A percentile compares a stretch with the other conserved stretches of the same genome.
phyloP scores from a whole-genome alignment of 2,797 vertebrate genomes.

The Atherinosoma microstoma region DNA sequence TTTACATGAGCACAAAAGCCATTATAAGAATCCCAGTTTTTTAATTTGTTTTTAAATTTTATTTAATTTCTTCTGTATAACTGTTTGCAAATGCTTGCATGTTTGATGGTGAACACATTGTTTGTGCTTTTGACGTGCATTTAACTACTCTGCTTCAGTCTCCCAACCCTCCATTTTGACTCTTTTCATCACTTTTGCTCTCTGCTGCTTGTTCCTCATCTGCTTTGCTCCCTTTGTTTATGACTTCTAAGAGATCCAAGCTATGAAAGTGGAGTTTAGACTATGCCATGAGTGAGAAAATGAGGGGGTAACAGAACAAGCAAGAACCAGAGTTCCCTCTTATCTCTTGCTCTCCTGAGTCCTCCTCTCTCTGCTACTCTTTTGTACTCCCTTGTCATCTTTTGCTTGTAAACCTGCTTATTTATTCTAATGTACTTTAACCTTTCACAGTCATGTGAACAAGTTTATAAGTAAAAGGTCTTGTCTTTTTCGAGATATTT shows the following conservation, averaged over 20 bases:
- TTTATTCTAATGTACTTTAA: conserved; percentile 12
- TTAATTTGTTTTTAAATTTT: not conserved
- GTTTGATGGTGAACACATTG: conserved; percentile 14
- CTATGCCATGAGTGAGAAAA: conserved; percentile 13
- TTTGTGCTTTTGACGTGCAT: conserved; percentile 29
- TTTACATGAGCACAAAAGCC: conserved; percentile 9
- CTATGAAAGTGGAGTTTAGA: conserved; percentile 20
- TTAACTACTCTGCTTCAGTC: conserved; percentile 17
- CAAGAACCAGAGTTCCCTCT: conserved; percentile 13
- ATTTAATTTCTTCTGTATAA: not conserved
- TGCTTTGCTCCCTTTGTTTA: not conserved
- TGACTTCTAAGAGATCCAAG: conserved; percentile 25
- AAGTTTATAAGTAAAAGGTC: not conserved
- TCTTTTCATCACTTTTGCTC: conserved; percentile 5
- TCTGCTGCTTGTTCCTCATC: not conserved
- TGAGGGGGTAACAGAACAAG: not conserved
- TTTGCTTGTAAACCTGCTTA: conserved; percentile 4
- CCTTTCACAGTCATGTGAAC: not conserved
- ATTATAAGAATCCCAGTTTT: not conserved
- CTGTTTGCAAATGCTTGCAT: not conserved
- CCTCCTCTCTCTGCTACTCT: too few species aligned
- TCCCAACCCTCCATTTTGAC: conserved; percentile 13
- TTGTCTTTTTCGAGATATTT: too few species aligned
- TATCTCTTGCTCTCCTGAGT: conserved; percentile 11
- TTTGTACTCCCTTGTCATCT: not conserved